Evolutionary conservation across 2,113 vertebrate species (phyloP).

Genomic region (Menura novaehollandiae): DNA sequence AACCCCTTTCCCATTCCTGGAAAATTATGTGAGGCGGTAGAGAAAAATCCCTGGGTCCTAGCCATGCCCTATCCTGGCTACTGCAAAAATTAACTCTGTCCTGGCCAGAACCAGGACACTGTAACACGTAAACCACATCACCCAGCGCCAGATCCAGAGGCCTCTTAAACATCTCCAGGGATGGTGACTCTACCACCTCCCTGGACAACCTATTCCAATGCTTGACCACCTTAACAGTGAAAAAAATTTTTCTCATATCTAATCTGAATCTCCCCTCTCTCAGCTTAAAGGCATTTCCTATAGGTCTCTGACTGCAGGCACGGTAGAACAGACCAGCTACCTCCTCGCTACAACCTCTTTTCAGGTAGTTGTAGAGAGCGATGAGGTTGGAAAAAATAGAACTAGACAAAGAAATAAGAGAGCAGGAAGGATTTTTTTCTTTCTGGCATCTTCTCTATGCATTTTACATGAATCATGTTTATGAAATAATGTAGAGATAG

Average conservation of each 20-base stretch:
- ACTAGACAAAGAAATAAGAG: background rate
- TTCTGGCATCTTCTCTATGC: background rate
- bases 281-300: background rate
- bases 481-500: background rate
- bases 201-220: background rate
- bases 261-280: background rate
- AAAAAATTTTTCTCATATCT: background rate
- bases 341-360: background rate
- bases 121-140: too few relatives aligned
- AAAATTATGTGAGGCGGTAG: background rate
- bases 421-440: background rate
- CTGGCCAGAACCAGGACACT: background rate
- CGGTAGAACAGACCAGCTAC: background rate
- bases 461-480: background rate
- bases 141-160: background rate
- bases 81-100: background rate
- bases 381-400: background rate
- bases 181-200: background rate
- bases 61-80: too few relatives aligned
- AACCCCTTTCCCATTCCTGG: background rate
- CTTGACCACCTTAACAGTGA: background rate
- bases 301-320: background rate
- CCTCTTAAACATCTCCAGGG: background rate
- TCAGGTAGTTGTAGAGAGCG: background rate
- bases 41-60: background rate